Conservation (phyloP, 2,888 invertebrate species). For the Hyposoter didymator region DNA sequence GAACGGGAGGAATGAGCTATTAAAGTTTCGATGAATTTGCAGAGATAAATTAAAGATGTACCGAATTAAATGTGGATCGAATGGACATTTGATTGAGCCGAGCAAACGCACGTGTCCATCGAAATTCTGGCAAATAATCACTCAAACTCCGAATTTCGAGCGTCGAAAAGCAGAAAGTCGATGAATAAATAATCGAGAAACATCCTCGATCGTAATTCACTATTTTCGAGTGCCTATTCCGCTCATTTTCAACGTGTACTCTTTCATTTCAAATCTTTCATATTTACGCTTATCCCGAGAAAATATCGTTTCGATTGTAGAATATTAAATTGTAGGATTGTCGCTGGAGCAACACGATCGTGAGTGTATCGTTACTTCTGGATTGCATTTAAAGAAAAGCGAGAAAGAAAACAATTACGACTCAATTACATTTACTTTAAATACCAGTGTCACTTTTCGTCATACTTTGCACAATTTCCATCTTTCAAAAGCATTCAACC, state of each 20-base stretch:
- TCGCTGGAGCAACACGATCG: constrained; percentile 46
- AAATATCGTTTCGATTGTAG: constrained; percentile 25
- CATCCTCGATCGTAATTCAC: constrained; percentile 34
- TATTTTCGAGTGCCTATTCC: constrained; percentile 62
- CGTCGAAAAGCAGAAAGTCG: constrained; percentile 1
- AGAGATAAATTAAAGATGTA: constrained; percentile 49
- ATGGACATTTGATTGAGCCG: constrained; percentile 25
- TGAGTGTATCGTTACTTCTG: constrained; percentile 40
- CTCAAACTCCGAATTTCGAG: background rate
- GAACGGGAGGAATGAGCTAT: constrained; percentile 52
- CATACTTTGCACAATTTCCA: constrained; percentile 3
- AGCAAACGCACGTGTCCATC: constrained; percentile 10
- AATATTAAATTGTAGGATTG: constrained; percentile 42
- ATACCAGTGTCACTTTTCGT: background rate
- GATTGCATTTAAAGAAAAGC: constrained; percentile 37
- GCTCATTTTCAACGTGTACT: constrained; percentile 25
- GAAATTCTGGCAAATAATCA: constrained; percentile 22
- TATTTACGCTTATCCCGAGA: constrained; percentile 15
- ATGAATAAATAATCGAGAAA: background rate
- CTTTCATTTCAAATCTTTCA: background rate
- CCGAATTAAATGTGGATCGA: constrained; percentile 51
- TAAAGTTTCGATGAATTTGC: background rate
- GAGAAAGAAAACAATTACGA: constrained; percentile 7
- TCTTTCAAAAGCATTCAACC: background rate
- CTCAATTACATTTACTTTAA: background rate